Conservation (phyloP, 1,140 invertebrate species). For the Euwallacea fornicatus region DNA sequence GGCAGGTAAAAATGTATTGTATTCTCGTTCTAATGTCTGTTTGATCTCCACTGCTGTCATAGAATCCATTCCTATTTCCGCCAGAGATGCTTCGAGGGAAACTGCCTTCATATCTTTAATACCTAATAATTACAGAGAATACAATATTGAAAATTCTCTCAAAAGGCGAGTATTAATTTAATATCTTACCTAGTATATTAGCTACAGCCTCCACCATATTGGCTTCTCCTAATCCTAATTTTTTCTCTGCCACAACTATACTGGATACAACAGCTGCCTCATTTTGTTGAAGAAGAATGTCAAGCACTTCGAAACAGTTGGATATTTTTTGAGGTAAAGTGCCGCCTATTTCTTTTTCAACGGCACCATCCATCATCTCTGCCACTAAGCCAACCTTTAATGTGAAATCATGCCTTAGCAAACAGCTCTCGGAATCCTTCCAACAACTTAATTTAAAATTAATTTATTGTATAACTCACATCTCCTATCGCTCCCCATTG, state of each 20-base stretch:
- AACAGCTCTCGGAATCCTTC: neutral
- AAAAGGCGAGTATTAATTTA: too few species aligned
- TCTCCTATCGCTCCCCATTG: slow-evolving; percentile 75
- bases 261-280: slow-evolving; percentile 71
- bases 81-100: slow-evolving; percentile 68
- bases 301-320: slow-evolving; percentile 71
- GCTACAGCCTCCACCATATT: slow-evolving; percentile 67
- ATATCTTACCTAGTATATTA: slow-evolving; percentile 62
- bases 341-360: slow-evolving; percentile 74
- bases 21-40: slow-evolving; percentile 68
- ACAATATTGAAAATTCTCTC: neutral
- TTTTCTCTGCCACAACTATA: slow-evolving; percentile 77
- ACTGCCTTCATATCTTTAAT: slow-evolving; percentile 61
- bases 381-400: slow-evolving; percentile 73
- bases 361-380: slow-evolving; percentile 78
- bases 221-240: slow-evolving; percentile 58
- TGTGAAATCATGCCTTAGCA: too few species aligned
- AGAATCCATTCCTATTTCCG: slow-evolving; percentile 87
- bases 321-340: slow-evolving; percentile 82
- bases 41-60: slow-evolving; percentile 86
- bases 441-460: neutral
- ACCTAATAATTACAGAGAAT: slow-evolving; percentile 48
- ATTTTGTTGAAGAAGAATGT: slow-evolving; percentile 68
- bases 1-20: slow-evolving; percentile 62
- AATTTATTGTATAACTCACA: too few species aligned